Base-by-base conservation (phyloP, 2,797 vertebrate genomes). In the Sebastes minor region DNA sequence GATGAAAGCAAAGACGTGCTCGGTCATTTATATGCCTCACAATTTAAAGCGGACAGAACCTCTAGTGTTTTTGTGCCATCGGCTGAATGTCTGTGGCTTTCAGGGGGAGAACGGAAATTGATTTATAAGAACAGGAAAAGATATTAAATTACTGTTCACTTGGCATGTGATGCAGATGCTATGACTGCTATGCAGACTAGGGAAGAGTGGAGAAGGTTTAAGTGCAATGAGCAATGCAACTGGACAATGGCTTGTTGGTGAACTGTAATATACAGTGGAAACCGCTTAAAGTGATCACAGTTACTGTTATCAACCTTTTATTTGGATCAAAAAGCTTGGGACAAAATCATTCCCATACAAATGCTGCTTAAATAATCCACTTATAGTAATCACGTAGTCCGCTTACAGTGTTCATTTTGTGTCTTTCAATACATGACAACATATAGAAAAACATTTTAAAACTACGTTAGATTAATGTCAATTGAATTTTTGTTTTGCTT, bases 41-140 rank as follows among this genome's bases (percentile, higher is more conserved):
- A 35, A 64, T 78, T 80, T 67, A 65, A 84, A 75, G 32, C 22
- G 62, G 25, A 81, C 59, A 68, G 74, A 69, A 74, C 70, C 60
- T 69, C 5, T 11, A 80, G 52, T 59, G 60, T 38, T 73, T 59
- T 32, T 65, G 49, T 30, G 62, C 61, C 27, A 22, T 42, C 6
- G 14, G 59, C 64, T 76, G 62, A 77, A 80, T 75, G 61, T 75
- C 67, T 57, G 25, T 23, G 10, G 61, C 25, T 77, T 59, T 78
- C 20, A 69, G 49, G 5, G 2, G 10, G 22, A 74, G 27, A 42
- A n/a, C 0, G 1, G 10, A 70, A 71, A 82, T 64, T 4, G 8
- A 71, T 76, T 74, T 27, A 56, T 64, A 52, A 56, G 11, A 72
- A 82, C 14, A 74, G 52, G 59, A 75, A 57, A 53, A 68, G 59